A percentile compares a stretch with the other conserved stretches of the same genome.
phyloP scores from a whole-genome alignment of 2,888 invertebrate species.

The Cenopis cana region DNA sequence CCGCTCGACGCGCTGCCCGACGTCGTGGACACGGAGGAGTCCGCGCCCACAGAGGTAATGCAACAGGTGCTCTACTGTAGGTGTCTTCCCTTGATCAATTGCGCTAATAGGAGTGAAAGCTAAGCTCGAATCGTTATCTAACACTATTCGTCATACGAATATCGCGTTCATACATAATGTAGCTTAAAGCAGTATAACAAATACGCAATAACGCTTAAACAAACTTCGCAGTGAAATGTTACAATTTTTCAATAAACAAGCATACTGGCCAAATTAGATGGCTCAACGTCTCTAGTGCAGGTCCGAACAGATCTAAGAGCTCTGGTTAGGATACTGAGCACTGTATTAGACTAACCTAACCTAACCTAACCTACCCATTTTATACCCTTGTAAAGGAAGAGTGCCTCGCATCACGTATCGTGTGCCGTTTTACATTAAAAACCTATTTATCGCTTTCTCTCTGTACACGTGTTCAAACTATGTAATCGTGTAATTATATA shows the following conservation, averaged over 20 bases:
- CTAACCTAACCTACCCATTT: not conserved
- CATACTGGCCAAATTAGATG: no score
- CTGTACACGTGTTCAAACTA: slow-evolving; percentile 45
- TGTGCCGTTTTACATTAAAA: slow-evolving; percentile 19
- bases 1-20: slow-evolving; percentile 71
- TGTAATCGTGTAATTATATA: slow-evolving; percentile 57
- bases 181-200: no score
- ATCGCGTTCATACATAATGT: not conserved
- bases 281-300: no score
- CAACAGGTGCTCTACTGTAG: slow-evolving; percentile 78
- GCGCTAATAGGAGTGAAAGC: slow-evolving; percentile 63
- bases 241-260: no score
- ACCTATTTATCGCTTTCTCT: slow-evolving; percentile 11
- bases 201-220: no score
- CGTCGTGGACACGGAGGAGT: slow-evolving; percentile 80
- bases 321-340: no score
- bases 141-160: not conserved
- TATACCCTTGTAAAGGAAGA: slow-evolving; percentile 12
- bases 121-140: slow-evolving; percentile 4
- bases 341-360: no score
- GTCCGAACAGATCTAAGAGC: no score
- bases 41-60: slow-evolving; percentile 83
- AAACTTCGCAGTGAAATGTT: no score
- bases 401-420: slow-evolving; percentile 16
- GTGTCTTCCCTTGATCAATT: slow-evolving; percentile 77